Evolutionary conservation across 2,113 vertebrate species (phyloP).

Genomic region (Pardalotus punctatus): DNA sequence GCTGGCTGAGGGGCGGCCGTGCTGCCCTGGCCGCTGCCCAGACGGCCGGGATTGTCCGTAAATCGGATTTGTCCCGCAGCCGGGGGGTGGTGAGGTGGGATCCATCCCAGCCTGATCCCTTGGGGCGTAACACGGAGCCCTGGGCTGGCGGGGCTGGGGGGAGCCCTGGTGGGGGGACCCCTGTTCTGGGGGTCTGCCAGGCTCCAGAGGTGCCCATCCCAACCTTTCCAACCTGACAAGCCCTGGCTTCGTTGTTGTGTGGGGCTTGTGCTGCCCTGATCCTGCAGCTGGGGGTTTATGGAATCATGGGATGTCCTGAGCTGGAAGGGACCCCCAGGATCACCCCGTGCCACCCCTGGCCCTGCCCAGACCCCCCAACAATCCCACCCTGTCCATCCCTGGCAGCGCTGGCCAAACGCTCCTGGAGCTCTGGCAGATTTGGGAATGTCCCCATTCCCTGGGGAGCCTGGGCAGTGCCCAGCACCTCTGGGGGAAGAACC

Average conservation of each 20-base stretch:
- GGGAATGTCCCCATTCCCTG: not conserved
- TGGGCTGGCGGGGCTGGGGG: not conserved
- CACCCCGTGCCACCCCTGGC: fast-evolving
- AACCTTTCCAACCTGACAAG: fast-evolving
- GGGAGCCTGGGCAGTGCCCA: not conserved
- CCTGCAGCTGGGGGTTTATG: not conserved
- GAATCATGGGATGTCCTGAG: too few relatives aligned
- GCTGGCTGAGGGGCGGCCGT: not conserved
- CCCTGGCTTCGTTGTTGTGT: too few relatives aligned
- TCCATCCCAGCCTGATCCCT: not conserved
- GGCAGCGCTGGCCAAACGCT: not conserved
- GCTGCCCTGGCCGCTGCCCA: not conserved
- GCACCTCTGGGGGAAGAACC: not conserved
- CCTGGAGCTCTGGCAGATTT: not conserved
- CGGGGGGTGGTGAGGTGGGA: not conserved
- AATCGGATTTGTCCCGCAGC: not conserved
- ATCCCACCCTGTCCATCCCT: not conserved
- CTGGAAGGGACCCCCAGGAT: fast-evolving
- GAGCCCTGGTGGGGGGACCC: not conserved
- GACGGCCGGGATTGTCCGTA: not conserved
- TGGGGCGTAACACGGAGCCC: not conserved
- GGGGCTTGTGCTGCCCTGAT: not conserved
- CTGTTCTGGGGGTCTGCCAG: not conserved
- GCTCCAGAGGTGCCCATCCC: not conserved
- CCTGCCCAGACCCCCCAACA: not conserved